Evolutionary conservation across 1,140 invertebrate genomes (phyloP).

Genomic region (Zeugodacus cucurbitae): DNA sequence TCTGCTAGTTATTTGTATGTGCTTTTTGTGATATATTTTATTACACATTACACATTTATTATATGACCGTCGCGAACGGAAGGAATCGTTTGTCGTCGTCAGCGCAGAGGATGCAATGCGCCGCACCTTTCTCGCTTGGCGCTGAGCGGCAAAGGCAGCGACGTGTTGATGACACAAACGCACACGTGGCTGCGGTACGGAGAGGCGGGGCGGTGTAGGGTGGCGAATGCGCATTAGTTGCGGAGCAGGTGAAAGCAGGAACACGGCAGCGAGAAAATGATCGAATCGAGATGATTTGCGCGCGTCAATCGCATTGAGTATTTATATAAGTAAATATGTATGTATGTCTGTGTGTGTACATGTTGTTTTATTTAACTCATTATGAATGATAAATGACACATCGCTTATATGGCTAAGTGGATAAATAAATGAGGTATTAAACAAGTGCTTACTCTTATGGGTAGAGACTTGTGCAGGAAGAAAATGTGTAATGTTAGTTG

Average conservation of each 20-base stretch:
- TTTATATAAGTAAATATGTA: not conserved
- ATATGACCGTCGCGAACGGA: conserved; percentile 25
- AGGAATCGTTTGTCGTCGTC: no score
- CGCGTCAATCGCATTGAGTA: not conserved
- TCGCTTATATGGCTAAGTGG: not conserved
- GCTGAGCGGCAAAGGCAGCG: not conserved
- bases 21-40: not conserved
- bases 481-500: no score
- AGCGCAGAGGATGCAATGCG: not conserved
- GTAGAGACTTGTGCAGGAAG: no score
- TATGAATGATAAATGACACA: not conserved
- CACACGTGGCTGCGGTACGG: no score
- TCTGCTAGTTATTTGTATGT: not conserved
- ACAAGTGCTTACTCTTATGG: not conserved
- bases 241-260: conserved; percentile 25
- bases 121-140: not conserved
- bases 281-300: not conserved
- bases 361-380: not conserved
- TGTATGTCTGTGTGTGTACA: not conserved
- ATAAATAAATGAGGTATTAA: not conserved
- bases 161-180: not conserved
- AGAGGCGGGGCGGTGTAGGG: not conserved
- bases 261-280: not conserved
- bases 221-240: not conserved
- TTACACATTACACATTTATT: conserved; percentile 27